Percentiles rank a stretch among this genome's conserved stretches.
phyloP scores from a whole-genome alignment of 2,113 vertebrate genomes.

The Etheostoma spectabile region DNA sequence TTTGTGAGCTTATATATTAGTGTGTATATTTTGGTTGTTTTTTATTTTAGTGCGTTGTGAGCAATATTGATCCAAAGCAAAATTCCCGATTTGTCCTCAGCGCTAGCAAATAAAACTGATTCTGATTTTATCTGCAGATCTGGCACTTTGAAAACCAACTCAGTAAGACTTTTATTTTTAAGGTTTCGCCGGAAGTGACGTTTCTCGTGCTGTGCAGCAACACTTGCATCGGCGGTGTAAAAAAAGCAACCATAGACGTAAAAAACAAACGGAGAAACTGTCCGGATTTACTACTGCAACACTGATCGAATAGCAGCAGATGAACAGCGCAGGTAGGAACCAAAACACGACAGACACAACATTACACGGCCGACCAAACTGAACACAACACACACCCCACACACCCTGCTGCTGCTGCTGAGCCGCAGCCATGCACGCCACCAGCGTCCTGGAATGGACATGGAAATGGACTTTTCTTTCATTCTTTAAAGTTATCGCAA shows the following conservation, averaged over 20 bases:
- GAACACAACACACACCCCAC: background rate
- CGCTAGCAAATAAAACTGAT: too few relatives aligned
- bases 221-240: rapidly evolving
- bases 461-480: too few relatives aligned
- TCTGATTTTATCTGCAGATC: too few relatives aligned
- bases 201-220: background rate
- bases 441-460: background rate
- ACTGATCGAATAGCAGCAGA: background rate
- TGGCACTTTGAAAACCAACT: too few relatives aligned
- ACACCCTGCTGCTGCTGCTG: background rate
- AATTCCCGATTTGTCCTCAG: too few relatives aligned
- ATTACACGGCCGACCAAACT: background rate
- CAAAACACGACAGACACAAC: background rate
- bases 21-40: too few relatives aligned
- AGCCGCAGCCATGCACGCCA: background rate
- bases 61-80: too few relatives aligned
- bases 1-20: too few relatives aligned
- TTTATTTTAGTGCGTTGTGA: too few relatives aligned
- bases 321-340: conserved; percentile 60
- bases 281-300: rapidly evolving
- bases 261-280: too few relatives aligned
- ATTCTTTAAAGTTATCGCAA: too few relatives aligned
- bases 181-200: background rate
- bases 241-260: too few relatives aligned
- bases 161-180: conserved; percentile 17